Evolutionary conservation across 2,797 vertebrate species (phyloP), one percentile per base, ranked within the genome.

Genomic region (Tenualosa thibaudeaui): DNA sequence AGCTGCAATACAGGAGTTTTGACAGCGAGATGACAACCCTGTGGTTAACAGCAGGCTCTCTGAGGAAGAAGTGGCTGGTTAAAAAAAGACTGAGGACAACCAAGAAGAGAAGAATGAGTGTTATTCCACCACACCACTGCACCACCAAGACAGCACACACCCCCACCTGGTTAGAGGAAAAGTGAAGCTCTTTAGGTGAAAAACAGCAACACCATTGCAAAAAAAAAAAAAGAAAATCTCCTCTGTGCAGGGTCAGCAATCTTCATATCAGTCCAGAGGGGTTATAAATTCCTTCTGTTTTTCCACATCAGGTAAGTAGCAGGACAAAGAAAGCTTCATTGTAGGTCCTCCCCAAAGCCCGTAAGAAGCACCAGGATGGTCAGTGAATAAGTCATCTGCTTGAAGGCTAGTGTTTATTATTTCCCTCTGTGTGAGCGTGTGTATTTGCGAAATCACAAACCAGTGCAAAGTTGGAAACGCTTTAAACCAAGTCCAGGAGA

Each of bases 71-170:
- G 17, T 43, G 13, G 71, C 37, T 6, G 2, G 4, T 43, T 22
- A 19, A 75, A 75, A 75, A 75, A 43, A 75, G 68, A 37, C 26
- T 40, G 65, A 0, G 37, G 31, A 78, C 8, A 6, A 78, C 43
- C 40, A 43, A 68, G 26, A 26, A 31, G n/a, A 68, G 17, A 15
- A 17, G 4, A 31, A 71, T 22, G 19, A 19, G 71, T 78, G 71
- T 78, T 78, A 78, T 46, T 78, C 37, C 46, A 19, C 5, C 83
- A 58, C 81, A 85, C 82, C 31, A 83, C 82, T 60, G 83, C 54
- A 88, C 71, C 71, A 46, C 37, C 37, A 22, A 78, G 19, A 46
- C 40, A 43, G 17, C 71, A 78, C 71, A 78, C 24, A 71, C 65
- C 71, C 22, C 71, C 71, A 78, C 71, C 40, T 78, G 71, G 71